phyloP scores from a whole-genome alignment of 2,797 vertebrate species.

The Sphaeramia orbicularis region DNA sequence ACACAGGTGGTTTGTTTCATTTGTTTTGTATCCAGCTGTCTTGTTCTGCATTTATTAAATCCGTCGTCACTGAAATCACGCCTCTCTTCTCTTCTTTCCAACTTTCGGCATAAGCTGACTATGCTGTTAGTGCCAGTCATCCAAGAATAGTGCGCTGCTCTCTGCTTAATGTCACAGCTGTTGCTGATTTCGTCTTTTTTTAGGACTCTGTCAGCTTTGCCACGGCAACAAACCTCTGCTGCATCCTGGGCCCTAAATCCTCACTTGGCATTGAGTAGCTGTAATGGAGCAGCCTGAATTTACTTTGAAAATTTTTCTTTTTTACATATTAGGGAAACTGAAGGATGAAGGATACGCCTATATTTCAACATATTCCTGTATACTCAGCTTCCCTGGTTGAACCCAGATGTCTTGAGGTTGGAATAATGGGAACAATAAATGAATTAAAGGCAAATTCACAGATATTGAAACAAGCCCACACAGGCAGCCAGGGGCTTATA shows the following conservation, averaged over 20 bases:
- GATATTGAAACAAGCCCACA: conserved; percentile 72
- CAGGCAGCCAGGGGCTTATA: conserved; percentile 56
- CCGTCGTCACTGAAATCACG: conserved; percentile 27
- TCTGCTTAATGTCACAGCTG: conserved; percentile 70
- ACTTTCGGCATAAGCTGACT: conserved; percentile 23
- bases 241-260: conserved; percentile 33
- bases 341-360: conserved; percentile 25
- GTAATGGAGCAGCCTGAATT: conserved; percentile 6
- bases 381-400: conserved; percentile 32
- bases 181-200: conserved; percentile 60
- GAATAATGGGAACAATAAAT: conserved; percentile 64
- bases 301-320: conserved; percentile 30
- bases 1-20: conserved; percentile 39
- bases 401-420: conserved; percentile 50
- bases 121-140: conserved; percentile 58
- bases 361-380: conserved; percentile 33
- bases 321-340: conserved; percentile 21
- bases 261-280: conserved; percentile 33
- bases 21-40: conserved; percentile 25
- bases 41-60: conserved; percentile 24
- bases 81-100: conserved; percentile 6
- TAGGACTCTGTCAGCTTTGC: conserved; percentile 53
- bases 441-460: conserved; percentile 73
- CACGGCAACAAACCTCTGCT: conserved; percentile 30
- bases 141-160: conserved; percentile 42